A percentile compares a stretch with the other conserved stretches of the same genome.
Evolutionary conservation across 1,140 invertebrate genomes (phyloP).

Genomic region (Rhizoglyphus robini): DNA sequence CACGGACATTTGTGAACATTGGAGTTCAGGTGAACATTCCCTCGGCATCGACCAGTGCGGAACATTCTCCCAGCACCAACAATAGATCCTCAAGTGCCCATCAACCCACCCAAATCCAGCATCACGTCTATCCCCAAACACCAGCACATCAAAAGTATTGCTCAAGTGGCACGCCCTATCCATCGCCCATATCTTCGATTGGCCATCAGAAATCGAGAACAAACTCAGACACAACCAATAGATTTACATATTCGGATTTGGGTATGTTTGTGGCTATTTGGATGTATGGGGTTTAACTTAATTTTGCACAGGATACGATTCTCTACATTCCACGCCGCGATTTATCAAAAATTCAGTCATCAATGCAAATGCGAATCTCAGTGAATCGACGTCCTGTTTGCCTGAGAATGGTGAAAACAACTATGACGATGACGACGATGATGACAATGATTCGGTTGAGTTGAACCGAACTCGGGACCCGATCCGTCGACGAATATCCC

Average conservation of each 20-base stretch:
- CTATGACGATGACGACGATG: not conserved
- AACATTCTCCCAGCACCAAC: not conserved
- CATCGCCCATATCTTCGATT: no score
- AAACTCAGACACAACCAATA: no score
- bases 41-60: not conserved
- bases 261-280: no score
- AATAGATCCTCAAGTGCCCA: not conserved
- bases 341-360: not conserved
- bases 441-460: not conserved
- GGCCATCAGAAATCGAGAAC: no score
- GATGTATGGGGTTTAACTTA: no score
- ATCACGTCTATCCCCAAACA: not conserved
- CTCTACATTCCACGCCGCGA: conserved; percentile 21
- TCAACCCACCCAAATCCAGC: not conserved
- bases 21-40: not conserved
- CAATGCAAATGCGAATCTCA: not conserved
- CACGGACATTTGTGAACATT: not conserved
- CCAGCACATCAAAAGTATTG: not conserved
- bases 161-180: not conserved
- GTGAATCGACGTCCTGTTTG: not conserved
- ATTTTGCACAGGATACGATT: conserved; percentile 24
- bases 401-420: not conserved
- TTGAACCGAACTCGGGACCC: not conserved
- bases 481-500: not conserved
- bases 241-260: no score